Evolutionary conservation across 2,113 vertebrate genomes (phyloP).

Genomic region (Xerus inauris): DNA sequence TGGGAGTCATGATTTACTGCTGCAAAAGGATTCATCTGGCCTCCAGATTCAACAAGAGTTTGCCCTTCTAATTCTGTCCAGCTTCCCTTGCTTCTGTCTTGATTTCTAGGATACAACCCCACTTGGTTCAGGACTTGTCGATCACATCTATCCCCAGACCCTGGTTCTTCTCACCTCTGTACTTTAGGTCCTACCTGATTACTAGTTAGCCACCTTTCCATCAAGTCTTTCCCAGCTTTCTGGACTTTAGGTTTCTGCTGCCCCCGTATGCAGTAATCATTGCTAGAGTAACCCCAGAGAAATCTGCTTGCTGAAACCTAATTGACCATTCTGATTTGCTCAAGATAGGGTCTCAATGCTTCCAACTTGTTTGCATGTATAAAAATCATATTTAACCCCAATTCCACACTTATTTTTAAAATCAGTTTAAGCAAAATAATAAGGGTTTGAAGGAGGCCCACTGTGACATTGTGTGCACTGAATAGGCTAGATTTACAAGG

Average conservation of each 20-base stretch:
- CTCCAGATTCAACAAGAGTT: neutral
- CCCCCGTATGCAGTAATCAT: neutral
- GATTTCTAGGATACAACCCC: neutral
- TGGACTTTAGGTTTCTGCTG: neutral
- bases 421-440: slow-evolving; percentile 31
- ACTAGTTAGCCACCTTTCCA: neutral
- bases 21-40: neutral
- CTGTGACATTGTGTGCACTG: neutral
- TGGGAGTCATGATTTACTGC: neutral
- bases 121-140: neutral
- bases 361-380: neutral
- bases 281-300: neutral
- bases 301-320: neutral
- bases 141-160: neutral
- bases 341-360: neutral
- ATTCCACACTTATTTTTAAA: slow-evolving; percentile 50
- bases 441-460: neutral
- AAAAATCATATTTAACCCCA: slow-evolving; percentile 48
- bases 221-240: neutral
- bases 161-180: neutral
- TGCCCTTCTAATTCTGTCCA: neutral
- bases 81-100: neutral
- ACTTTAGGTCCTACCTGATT: neutral
- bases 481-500: slow-evolving; percentile 44
- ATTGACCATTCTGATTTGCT: neutral